These are phyloP conservation scores for Labeo rohita DNA, from an alignment of 2,113 vertebrate species.

Conservation along the genomic window DNA sequence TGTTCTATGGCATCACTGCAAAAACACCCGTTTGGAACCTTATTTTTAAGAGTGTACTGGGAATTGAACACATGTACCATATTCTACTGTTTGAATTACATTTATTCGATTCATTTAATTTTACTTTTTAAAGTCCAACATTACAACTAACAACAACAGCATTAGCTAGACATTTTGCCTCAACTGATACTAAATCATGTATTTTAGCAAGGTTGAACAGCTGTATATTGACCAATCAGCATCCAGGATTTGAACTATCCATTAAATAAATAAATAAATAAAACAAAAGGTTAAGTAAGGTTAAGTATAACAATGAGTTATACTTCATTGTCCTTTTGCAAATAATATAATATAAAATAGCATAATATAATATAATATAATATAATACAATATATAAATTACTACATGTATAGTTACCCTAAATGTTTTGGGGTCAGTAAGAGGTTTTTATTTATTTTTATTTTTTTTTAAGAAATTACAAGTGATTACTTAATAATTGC, in stretches of 20 bases:
- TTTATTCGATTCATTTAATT: background rate
- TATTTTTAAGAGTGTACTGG: background rate
- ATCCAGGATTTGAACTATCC: background rate
- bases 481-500: too few relatives aligned
- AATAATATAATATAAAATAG: too few relatives aligned
- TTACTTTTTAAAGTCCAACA: background rate
- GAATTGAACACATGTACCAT: background rate
- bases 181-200: too few relatives aligned
- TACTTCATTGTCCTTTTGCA: too few relatives aligned
- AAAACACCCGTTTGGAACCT: too few relatives aligned
- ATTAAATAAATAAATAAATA: background rate
- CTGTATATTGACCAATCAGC: background rate
- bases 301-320: too few relatives aligned
- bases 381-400: background rate
- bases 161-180: background rate
- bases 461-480: too few relatives aligned
- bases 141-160: background rate
- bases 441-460: too few relatives aligned
- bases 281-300: too few relatives aligned
- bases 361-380: too few relatives aligned
- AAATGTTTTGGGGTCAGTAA: background rate
- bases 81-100: background rate
- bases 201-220: background rate
- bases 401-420: too few relatives aligned
- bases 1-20: too few relatives aligned